phyloP scores from a whole-genome alignment of 2,113 vertebrate genomes.

The Eptesicus fuscus region DNA sequence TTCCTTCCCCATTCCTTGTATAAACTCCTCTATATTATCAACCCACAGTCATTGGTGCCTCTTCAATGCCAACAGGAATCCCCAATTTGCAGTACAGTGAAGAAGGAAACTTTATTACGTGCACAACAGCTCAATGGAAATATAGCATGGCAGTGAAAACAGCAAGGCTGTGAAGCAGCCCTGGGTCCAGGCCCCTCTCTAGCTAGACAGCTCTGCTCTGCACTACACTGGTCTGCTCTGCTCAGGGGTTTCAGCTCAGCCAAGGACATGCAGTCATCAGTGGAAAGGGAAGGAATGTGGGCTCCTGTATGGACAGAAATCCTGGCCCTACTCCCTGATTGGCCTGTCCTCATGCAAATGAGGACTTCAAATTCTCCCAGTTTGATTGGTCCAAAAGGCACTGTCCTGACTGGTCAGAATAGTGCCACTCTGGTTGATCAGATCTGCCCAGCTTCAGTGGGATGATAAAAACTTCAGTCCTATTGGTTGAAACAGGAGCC shows the following conservation, averaged over 20 bases:
- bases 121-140: neutral
- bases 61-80: neutral
- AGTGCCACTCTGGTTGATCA: neutral
- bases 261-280: neutral
- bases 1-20: neutral
- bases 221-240: neutral
- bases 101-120: neutral
- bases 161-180: neutral
- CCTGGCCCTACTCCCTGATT: neutral
- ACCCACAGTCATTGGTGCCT: neutral
- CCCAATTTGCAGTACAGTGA: neutral
- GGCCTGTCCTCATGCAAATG: neutral
- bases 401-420: neutral
- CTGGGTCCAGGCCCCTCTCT: neutral
- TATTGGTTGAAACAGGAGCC: neutral
- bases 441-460: neutral
- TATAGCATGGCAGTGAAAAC: neutral
- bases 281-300: neutral
- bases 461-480: neutral
- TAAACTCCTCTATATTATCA: neutral
- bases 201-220: neutral
- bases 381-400: neutral
- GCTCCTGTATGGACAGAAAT: neutral
- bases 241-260: neutral
- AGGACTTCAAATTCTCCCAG: neutral